Evolutionary conservation across 2,113 vertebrate species (phyloP).

Genomic region (Platysteira castanea): DNA sequence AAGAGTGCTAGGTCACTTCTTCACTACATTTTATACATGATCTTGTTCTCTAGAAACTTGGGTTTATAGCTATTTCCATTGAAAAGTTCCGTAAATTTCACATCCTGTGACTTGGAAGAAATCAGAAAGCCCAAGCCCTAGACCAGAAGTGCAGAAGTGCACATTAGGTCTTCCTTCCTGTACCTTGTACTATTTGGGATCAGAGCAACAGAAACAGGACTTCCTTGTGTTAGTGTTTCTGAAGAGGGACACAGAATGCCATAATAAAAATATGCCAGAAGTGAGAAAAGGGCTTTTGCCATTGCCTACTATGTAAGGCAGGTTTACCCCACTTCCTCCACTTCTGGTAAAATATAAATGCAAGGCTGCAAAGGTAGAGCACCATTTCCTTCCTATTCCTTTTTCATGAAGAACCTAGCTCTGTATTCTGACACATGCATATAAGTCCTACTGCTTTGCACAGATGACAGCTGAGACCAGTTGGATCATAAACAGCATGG

Average conservation of each 20-base stretch:
- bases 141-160: not conserved
- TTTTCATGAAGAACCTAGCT: not conserved
- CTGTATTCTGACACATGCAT: not conserved
- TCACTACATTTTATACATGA: not conserved
- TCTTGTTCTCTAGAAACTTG: not conserved
- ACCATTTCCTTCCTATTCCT: not conserved
- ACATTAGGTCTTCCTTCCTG: not conserved
- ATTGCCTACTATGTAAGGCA: not conserved
- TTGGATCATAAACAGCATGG: not conserved
- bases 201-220: not conserved
- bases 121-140: not conserved
- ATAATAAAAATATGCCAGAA: not conserved
- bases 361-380: not conserved
- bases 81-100: not conserved
- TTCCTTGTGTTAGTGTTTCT: not conserved
- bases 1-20: not conserved
- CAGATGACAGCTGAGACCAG: not conserved
- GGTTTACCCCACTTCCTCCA: not conserved
- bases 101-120: not conserved
- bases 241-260: not conserved
- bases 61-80: not conserved
- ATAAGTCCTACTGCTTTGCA: not conserved
- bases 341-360: not conserved
- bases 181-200: not conserved
- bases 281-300: not conserved